Percentiles rank a stretch among this genome's conserved stretches.
phyloP scores from a whole-genome alignment of 2,113 vertebrate species.

The Potamarius usumacintae region DNA sequence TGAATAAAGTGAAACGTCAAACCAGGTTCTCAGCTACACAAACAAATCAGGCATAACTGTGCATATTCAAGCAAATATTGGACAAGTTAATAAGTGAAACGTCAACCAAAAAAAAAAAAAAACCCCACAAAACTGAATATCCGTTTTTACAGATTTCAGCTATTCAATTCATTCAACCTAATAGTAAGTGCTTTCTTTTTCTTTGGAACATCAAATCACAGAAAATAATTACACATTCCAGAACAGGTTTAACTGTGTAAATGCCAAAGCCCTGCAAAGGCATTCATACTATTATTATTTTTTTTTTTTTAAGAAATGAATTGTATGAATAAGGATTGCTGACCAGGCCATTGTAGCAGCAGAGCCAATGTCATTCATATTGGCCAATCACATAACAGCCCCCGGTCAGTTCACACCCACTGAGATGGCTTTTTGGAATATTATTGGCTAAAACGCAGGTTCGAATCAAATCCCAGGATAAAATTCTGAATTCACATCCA shows the following conservation, averaged over 20 bases:
- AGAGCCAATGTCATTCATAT: slow-evolving; percentile 52
- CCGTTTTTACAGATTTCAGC: not conserved
- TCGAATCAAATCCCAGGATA: slow-evolving; percentile 81
- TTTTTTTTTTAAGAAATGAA: slow-evolving; percentile 33
- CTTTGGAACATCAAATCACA: slow-evolving; percentile 39
- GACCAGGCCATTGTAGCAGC: slow-evolving; percentile 62
- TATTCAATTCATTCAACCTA: slow-evolving; percentile 11
- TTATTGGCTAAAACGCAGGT: slow-evolving; percentile 57
- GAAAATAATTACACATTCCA: slow-evolving; percentile 41
- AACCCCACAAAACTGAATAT: not conserved
- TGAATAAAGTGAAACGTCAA: not conserved
- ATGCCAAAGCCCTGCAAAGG: slow-evolving; percentile 53
- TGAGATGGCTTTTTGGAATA: slow-evolving; percentile 57
- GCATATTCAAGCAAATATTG: slow-evolving; percentile 26
- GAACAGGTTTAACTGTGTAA: slow-evolving; percentile 39
- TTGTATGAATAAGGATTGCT: slow-evolving; percentile 26
- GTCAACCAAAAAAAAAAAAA: not conserved
- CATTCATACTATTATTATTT: slow-evolving; percentile 38
- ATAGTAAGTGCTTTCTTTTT: slow-evolving; percentile 36
- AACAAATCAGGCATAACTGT: slow-evolving; percentile 16
- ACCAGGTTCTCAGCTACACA: not conserved
- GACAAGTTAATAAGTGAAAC: not conserved
- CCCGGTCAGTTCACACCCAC: slow-evolving; percentile 42
- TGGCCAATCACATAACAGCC: slow-evolving; percentile 57
- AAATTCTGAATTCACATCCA: slow-evolving; percentile 83